A percentile compares a stretch with the other conserved stretches of the same genome.
phyloP scores from a whole-genome alignment of 2,797 vertebrate species.

The Peromyscus nudipes region DNA sequence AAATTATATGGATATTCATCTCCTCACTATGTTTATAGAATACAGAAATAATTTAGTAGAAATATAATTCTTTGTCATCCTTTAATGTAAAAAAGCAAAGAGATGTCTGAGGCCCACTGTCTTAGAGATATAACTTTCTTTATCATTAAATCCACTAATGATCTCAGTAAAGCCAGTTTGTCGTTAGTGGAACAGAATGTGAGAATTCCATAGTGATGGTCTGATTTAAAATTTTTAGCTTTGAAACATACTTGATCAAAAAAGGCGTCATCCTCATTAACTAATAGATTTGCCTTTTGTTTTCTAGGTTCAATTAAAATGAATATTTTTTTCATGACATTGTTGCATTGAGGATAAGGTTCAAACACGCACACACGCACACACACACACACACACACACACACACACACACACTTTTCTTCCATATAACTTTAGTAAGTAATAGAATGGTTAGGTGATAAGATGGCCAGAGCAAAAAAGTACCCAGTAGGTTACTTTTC shows the following conservation, averaged over 20 bases:
- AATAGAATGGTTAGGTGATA: conserved; percentile 59
- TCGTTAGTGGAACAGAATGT: background rate
- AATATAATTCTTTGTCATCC: background rate
- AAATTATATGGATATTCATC: background rate
- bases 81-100: conserved; percentile 20
- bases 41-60: background rate
- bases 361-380: background rate
- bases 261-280: background rate
- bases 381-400: background rate
- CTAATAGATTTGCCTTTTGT: conserved; percentile 22
- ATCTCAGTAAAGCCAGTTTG: background rate
- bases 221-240: conserved; percentile 56
- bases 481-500: conserved; percentile 57
- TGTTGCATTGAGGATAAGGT: background rate
- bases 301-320: conserved; percentile 17
- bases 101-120: background rate
- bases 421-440: conserved; percentile 27
- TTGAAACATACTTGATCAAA: conserved; percentile 28
- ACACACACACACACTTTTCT: conserved; percentile 43
- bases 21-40: background rate
- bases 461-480: conserved; percentile 47
- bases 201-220: background rate
- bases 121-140: background rate
- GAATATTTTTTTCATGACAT: conserved; percentile 53
- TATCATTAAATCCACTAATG: conserved; percentile 5